Base-by-base conservation (phyloP, 2,113 vertebrate species). In the Cygnus atratus region DNA sequence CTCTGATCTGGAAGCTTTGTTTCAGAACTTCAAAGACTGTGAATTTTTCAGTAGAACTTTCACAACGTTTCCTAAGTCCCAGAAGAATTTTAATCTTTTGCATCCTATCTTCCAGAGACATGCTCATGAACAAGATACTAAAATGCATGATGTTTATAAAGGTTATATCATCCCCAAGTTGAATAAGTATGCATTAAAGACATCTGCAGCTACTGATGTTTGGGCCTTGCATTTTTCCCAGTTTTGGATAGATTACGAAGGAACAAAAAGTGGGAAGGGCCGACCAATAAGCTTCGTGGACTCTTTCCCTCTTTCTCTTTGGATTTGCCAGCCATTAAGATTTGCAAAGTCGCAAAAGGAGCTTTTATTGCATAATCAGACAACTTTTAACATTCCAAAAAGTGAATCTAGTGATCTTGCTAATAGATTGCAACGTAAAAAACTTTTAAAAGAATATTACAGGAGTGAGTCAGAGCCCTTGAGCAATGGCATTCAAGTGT, bases 201-300 rank as follows among this genome's bases (percentile, higher is more conserved):
- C 97, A 83, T 98, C 98, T 43, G 98, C 99, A 50, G 99, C 98
- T 84, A 97, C 97, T 3, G 99, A 99, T 97, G 98, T 99, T 84
- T 99, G 99, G 99, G 98, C 99, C 1, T 75, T 99, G 75, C 98
- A 99, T 95, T 99, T 99, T 95, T 98, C 99, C 52, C 99, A 99
- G 87, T 99, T 99, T 97, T 99, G 99, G 99, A 97, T 99, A 90
- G 99, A 99, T 97, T 99, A 98, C 1, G 99, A 99, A 96, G 99
- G 99, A 74, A 98, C 95, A 2, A 98, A 98, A 26, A 98, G 98
- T 43, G 98, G 99, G 10, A 99, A 98, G 90, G 99, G 99, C 22
- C 96, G 99, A 17, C 99, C 99, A 5, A 10, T 99, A 95, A 98
- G 98, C 50, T 99, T 99, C 74, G 98, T 99, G 66, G 99, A 99